Evolutionary conservation across 2,888 invertebrate genomes (phyloP), one percentile per base, ranked within the genome.

Genomic region (Geotrupes spiniger): DNA sequence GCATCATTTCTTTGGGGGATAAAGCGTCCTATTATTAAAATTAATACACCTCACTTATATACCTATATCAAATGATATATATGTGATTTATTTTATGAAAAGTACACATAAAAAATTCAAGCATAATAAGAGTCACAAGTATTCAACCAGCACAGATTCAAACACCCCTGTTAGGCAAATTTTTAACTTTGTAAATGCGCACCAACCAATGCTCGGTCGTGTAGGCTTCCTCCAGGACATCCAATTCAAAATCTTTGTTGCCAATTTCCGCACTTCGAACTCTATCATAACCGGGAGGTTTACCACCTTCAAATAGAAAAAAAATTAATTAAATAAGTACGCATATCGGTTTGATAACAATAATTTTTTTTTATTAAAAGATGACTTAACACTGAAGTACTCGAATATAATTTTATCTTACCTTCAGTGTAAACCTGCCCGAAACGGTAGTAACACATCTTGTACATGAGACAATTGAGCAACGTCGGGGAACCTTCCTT

Each of bases 201-300:
- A 98, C 98, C 38, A 99, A 82, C 98, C 98, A 99, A 76, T 99
- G 97, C 72, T 99, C 98, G 0, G 97, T 95, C 11, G 98, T 99
- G 76, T 97, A 98, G 1, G 98, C 98, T 76, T 99, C 98, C 73
- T 99, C 98, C n/a, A 98, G 76, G n/a, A 93, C 92, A 69, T 96
- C 93, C 54, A 99, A 75, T 73, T 95, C 93, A 75, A 98, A 96
- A 74, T 99, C 94, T 76, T 99, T 99, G 76, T 96, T 93, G 58
- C 98, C 97, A 63, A 99, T 98, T 76, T 98, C 98, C n/a, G 93
- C 91, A 61, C 91, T 89, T 45, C 97, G 82, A 1, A 98, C 97
- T 62, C 97, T 82, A 76, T 98, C 98, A 72, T 90, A 99, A 10
- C 98, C 98, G 1, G 95, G 87, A 26, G 96, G 93, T 63, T 94